Evolutionary conservation across 1,140 invertebrate species (phyloP).

Genomic region (Drosophila ogumai): DNA sequence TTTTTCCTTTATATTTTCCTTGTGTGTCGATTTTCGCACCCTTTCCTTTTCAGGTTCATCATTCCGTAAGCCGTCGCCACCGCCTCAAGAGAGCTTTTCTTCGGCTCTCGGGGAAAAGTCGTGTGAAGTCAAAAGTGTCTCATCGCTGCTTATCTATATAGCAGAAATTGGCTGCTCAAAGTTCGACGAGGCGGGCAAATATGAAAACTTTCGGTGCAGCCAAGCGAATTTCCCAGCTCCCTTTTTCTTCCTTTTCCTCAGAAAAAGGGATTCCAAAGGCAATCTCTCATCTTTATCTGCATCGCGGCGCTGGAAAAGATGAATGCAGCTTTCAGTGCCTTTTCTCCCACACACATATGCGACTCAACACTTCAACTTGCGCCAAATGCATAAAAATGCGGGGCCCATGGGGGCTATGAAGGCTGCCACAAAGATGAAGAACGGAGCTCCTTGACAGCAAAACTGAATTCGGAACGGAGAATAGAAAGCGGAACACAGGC

Average conservation of each 20-base stretch:
- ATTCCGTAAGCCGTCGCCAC: constrained; percentile 33
- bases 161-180: constrained; percentile 67
- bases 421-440: constrained; percentile 37
- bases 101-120: constrained; percentile 24
- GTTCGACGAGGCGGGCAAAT: constrained; percentile 73
- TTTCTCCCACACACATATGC: constrained; percentile 53
- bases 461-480: constrained; percentile 46
- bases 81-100: constrained; percentile 29
- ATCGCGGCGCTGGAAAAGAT: constrained; percentile 32
- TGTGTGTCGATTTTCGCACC: constrained; percentile 28
- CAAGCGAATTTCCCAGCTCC: constrained; percentile 56
- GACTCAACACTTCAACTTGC: constrained; percentile 72
- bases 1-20: constrained; percentile 35
- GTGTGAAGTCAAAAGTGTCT: constrained; percentile 65
- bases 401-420: constrained; percentile 1
- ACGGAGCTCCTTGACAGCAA: constrained; percentile 69
- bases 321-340: constrained; percentile 47
- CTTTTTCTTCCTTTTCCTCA: not conserved
- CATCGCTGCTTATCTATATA: constrained; percentile 66
- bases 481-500: constrained; percentile 46
- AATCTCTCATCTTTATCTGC: constrained; percentile 56
- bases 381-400: constrained; percentile 80
- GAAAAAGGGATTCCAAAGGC: constrained; percentile 40
- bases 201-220: constrained; percentile 69
- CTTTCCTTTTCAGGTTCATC: constrained; percentile 53